Base-by-base conservation (phyloP, 1,140 invertebrate species). In the Eciton burchellii region DNA sequence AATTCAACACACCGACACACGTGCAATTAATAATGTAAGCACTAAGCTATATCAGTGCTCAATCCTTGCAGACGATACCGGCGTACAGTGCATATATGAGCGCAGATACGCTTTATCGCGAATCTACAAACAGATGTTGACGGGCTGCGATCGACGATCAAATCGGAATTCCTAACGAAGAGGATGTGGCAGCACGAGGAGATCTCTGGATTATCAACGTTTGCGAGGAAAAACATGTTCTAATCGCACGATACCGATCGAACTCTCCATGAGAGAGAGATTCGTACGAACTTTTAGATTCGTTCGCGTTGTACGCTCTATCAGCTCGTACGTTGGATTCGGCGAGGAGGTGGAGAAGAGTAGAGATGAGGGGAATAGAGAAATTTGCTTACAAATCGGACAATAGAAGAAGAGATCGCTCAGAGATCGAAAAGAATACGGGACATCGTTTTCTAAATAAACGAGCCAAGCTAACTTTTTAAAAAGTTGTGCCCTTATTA, bases 1-100 rank as follows among this genome's bases (percentile, higher is more conserved):
- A 59, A 85, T 73, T 68, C 82, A 73, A 79, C 82, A 84, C 66
- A 71, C 57, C 59, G 66, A 71, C 73, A 59, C 66, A 59, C 66
- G 45, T 62, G 81, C 66, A 77, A 86, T 86, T 86, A 86, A 86
- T 86, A 84, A 84, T 86, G 84, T 74, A 87, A 59, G 74, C 63
- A 84, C 19, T 56, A 49, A 60, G 41, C 29, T 82, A 73, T 49
- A 54, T 66, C 63, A 47, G 43, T 63, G 11, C 43, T 68, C 81
- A 54, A 74, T 86, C 83, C 82, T 71, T 84, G 59, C 70, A 74
- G 65, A 26, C 56, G 63, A 43, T 54, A 77, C 47, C 45, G 57
- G 35, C 43, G 49, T 84, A 71, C 81, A 83, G 57, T 83, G 81
- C 65, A 77, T 76, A 77, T 68, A 85, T 43, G 60, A 76, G 72